Conservation (phyloP, 2,888 invertebrate species). For the Sinhomidia bicolor region DNA sequence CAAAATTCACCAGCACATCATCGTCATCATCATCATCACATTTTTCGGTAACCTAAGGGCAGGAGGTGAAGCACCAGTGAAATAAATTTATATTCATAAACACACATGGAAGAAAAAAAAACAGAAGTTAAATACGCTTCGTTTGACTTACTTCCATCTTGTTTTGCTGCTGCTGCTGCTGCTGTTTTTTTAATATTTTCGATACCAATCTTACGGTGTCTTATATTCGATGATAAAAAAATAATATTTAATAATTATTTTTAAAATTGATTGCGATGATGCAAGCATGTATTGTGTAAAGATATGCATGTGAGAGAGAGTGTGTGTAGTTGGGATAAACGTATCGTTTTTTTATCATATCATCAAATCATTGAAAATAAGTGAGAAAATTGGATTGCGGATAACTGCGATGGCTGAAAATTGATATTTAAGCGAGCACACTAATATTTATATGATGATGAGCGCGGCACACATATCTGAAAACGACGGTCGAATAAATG, state of each 20-base stretch:
- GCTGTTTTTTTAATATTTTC: too few relatives aligned
- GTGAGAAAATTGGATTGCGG: conserved; percentile 49
- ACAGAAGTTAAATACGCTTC: not conserved
- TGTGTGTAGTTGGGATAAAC: not conserved
- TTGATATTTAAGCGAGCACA: conserved; percentile 32
- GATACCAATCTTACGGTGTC: not conserved
- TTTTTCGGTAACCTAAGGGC: not conserved
- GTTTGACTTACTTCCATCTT: not conserved
- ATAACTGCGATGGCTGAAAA: conserved; percentile 29
- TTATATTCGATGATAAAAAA: not conserved
- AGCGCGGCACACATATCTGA: conserved; percentile 16
- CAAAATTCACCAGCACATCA: conserved; percentile 31
- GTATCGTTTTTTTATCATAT: not conserved
- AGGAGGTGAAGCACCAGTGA: not conserved
- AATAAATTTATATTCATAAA: too few relatives aligned
- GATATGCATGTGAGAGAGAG: too few relatives aligned
- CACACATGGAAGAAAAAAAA: not conserved
- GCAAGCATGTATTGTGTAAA: not conserved
- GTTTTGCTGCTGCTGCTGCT: not conserved
- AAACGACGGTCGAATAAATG: conserved; percentile 31
- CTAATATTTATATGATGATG: conserved; percentile 40
- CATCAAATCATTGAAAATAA: conserved; percentile 16
- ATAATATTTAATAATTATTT: conserved; percentile 34
- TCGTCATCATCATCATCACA: not conserved
- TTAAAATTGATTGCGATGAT: conserved; percentile 28